Conservation (phyloP, 2,797 vertebrate genomes). For the Malurus splendens region DNA sequence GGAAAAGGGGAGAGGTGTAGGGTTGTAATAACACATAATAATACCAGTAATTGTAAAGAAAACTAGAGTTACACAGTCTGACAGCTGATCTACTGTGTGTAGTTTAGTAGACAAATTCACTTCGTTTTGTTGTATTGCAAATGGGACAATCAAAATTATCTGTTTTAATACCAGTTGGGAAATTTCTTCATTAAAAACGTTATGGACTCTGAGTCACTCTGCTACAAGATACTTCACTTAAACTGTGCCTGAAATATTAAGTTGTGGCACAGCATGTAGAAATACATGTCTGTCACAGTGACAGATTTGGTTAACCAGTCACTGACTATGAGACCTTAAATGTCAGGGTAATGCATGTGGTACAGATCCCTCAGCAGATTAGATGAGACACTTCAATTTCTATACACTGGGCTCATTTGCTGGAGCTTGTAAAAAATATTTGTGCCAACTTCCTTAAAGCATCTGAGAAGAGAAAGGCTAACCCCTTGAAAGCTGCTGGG, state of each 20-base stretch:
- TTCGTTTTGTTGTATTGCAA: neutral
- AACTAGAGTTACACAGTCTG: neutral
- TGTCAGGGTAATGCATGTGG: slow-evolving; percentile 36
- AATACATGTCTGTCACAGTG: slow-evolving; percentile 28
- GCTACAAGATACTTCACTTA: neutral
- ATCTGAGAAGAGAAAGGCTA: slow-evolving; percentile 2
- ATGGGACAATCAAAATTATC: slow-evolving; percentile 4
- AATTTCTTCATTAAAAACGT: slow-evolving; percentile 13
- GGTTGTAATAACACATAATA: slow-evolving; percentile 25
- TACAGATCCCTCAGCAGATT: slow-evolving; percentile 34
- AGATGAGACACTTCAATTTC: slow-evolving; percentile 42
- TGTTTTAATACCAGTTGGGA: neutral
- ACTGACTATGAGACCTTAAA: slow-evolving; percentile 34
- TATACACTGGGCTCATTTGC: neutral
- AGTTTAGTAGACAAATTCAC: neutral
- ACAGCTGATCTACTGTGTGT: neutral
- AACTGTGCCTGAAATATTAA: neutral
- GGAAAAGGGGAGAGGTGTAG: neutral
- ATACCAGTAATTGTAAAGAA: slow-evolving; percentile 31
- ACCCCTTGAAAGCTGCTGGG: neutral
- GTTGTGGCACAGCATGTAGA: slow-evolving; percentile 19
- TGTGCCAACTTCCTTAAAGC: slow-evolving; percentile 1
- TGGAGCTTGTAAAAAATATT: slow-evolving; percentile 14
- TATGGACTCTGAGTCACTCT: neutral
- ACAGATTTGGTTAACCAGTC: slow-evolving; percentile 46